Percentiles rank a stretch among this genome's conserved stretches.
phyloP scores from a whole-genome alignment of 2,113 vertebrate species.

The Solea solea region DNA sequence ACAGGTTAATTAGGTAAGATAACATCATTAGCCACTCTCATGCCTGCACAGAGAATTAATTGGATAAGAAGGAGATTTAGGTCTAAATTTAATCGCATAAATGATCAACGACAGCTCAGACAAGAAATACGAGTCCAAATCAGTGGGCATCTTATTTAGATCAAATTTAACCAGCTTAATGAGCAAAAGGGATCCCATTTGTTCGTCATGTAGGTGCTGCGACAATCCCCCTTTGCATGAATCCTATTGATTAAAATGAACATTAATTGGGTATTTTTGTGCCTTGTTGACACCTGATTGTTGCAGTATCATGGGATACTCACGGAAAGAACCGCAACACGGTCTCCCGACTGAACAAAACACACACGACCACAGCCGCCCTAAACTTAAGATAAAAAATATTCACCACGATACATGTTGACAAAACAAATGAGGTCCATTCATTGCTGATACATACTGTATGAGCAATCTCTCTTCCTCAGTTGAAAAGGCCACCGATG shows the following conservation, averaged over 20 bases:
- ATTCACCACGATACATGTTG: conserved; percentile 10
- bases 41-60: conserved; percentile 83
- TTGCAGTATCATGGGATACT: conserved; percentile 23
- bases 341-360: not conserved
- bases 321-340: not conserved
- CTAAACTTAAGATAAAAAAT: conserved; percentile 31
- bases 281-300: conserved; percentile 55
- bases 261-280: conserved; percentile 45
- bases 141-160: conserved; percentile 79
- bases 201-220: conserved; percentile 42
- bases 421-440: conserved; percentile 46
- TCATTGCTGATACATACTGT: conserved; percentile 24
- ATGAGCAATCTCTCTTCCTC: conserved; percentile 63
- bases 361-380: not conserved
- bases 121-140: conserved; percentile 67
- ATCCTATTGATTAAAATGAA: conserved; percentile 24
- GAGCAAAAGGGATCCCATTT: conserved; percentile 56
- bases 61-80: conserved; percentile 81
- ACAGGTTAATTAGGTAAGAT: conserved; percentile 89
- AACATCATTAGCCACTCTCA: conserved; percentile 86
- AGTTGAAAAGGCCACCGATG: conserved; percentile 71
- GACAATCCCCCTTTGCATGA: conserved; percentile 19
- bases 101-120: conserved; percentile 76
- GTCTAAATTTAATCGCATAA: conserved; percentile 84
- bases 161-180: conserved; percentile 74